Evolutionary conservation across 2,113 vertebrate genomes (phyloP), one percentile per base, ranked within the genome.

Genomic region (Callipepla squamata): DNA sequence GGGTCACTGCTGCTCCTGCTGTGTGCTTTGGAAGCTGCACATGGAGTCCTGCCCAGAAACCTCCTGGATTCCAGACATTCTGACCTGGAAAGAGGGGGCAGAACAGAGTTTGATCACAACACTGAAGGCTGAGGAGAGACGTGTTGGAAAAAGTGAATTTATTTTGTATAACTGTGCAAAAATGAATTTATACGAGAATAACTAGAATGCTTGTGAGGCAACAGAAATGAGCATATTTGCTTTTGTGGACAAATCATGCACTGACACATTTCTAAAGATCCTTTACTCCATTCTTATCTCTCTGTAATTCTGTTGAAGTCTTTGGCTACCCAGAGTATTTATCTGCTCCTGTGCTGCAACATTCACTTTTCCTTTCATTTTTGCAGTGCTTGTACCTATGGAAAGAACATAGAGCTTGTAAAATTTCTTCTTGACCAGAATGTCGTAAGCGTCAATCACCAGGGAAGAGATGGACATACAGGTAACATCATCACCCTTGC

Each of bases 381-480:
- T 87, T 95, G 14, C 96, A 99, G 99, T 72, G 99, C 98, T 22
- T 99, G 99, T 93, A 99, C 99, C 26, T 99, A 98, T 47, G 99
- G 99, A 11, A 99, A 98, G 97, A 98, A 97, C 95, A 94, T 99
- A 83, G 99, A 99, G 47, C 98, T 99, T 95, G 98, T 99, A 16
- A 98, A 99, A 96, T 99, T 98, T 95, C 97, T 99, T 92, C 98
- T 99, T 82, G 98, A 98, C 92, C 99, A 99, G 90, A 99, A 98
- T 40, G 95, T 98, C 26, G 93, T 99, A 82, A 99, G 97, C 95
- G 98, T 99, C 94, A 99, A 99, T 81, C 98, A 99, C 45, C 99
- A 99, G 96, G 99, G 99, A 92, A 97, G 99, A 96, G 99, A 99
- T 4, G 99, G 99, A 36, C 99, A 99, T 92, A 99, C 99, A 95